A percentile compares a stretch with the other conserved stretches of the same genome.
These are phyloP conservation scores for Littorina saxatilis DNA, from an alignment of 1,140 invertebrate genomes.

Conservation along the genomic window DNA sequence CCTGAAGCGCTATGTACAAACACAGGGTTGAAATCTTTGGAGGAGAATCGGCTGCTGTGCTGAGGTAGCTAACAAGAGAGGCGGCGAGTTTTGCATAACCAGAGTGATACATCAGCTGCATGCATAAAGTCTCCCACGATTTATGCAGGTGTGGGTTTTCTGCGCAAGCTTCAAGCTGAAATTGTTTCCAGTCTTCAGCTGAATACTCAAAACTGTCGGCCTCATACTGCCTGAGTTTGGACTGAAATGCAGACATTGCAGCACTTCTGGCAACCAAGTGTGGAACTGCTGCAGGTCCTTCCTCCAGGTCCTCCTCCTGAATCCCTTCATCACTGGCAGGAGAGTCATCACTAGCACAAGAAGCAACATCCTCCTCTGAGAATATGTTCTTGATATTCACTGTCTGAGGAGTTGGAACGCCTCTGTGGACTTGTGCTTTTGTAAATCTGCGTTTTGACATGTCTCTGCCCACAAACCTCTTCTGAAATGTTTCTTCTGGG, in stretches of 20 bases:
- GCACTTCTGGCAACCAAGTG: background rate
- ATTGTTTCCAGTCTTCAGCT: conserved; percentile 29
- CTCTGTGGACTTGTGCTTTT: no score
- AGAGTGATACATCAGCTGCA: conserved; percentile 24
- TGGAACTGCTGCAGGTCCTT: background rate
- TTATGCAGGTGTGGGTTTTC: conserved; percentile 37
- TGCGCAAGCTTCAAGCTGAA: conserved; percentile 7
- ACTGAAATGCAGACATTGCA: background rate
- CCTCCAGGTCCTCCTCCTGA: no score
- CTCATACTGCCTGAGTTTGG: background rate
- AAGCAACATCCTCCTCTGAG: background rate
- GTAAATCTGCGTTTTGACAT: no score
- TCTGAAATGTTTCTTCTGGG: no score
- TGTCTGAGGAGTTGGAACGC: background rate
- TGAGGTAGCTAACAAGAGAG: conserved; percentile 30
- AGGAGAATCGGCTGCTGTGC: background rate
- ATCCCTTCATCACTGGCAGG: no score
- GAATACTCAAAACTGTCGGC: background rate
- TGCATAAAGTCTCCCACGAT: conserved; percentile 31
- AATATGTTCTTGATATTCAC: background rate
- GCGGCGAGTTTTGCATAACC: conserved; percentile 17
- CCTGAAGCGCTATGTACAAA: conserved; percentile 34
- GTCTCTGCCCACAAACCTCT: no score
- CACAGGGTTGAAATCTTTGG: conserved; percentile 31
- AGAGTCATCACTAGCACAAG: no score